Evolutionary conservation across 2,888 invertebrate species (phyloP).

Genomic region (Hirtodrosophila cameraria): DNA sequence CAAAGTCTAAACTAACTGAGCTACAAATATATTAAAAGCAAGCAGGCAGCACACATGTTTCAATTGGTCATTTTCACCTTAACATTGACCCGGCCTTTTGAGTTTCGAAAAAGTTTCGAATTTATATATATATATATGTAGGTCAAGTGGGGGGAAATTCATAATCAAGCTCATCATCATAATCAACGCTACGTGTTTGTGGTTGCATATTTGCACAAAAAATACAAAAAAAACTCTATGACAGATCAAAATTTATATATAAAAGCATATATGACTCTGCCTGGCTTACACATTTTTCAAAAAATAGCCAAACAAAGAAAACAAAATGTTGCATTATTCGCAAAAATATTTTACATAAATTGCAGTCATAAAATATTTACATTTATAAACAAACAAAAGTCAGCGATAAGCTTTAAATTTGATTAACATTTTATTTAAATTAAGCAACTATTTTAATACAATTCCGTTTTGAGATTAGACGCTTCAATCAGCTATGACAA

Average conservation of each 20-base stretch:
- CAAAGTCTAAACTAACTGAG: background rate
- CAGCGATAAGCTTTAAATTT: no score
- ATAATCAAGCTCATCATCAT: slow-evolving; percentile 5
- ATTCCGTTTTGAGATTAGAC: background rate
- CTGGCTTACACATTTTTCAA: no score
- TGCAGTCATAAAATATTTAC: background rate
- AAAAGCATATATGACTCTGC: slow-evolving; percentile 11
- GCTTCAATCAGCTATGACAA: background rate
- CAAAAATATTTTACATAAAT: slow-evolving; percentile 7
- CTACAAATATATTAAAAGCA: slow-evolving; percentile 1
- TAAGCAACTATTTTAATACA: background rate
- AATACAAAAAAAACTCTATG: slow-evolving; percentile 9
- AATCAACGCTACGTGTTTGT: slow-evolving; percentile 60
- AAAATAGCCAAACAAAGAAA: slow-evolving; percentile 6
- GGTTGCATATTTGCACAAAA: slow-evolving; percentile 55
- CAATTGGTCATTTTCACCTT: slow-evolving; percentile 57
- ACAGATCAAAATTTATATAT: slow-evolving; percentile 23
- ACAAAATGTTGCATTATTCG: slow-evolving; percentile 11
- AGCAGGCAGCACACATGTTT: slow-evolving; percentile 10
- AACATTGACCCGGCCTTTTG: slow-evolving; percentile 65
- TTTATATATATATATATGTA: slow-evolving; percentile 23
- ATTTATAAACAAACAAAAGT: slow-evolving; percentile 3
- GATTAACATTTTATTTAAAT: no score
- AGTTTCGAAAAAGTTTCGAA: no score
- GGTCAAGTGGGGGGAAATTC: slow-evolving; percentile 55